A percentile compares a stretch with the other conserved stretches of the same genome.
Evolutionary conservation across 2,797 vertebrate genomes (phyloP).

Genomic region (Myiotriccus ornatus): DNA sequence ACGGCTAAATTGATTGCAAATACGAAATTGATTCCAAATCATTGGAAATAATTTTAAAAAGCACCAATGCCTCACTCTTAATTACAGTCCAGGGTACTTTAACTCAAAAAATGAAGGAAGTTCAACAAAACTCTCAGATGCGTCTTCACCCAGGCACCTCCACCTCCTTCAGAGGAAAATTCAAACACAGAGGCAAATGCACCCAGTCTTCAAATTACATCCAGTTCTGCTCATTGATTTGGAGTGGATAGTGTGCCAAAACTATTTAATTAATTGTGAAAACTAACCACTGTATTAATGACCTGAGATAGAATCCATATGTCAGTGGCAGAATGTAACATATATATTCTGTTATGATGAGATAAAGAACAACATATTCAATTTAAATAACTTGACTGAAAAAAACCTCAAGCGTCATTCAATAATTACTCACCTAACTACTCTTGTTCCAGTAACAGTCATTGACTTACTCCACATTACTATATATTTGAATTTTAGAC

Average conservation of each 20-base stretch:
- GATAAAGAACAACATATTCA: background rate
- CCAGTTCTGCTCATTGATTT: background rate
- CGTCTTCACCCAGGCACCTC: background rate
- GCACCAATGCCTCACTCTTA: background rate
- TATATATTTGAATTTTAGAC: background rate
- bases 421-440: slow-evolving; percentile 27
- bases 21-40: no score
- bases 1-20: slow-evolving; percentile 35
- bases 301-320: background rate
- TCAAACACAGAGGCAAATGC: background rate
- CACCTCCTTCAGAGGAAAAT: background rate
- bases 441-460: background rate
- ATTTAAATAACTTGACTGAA: background rate
- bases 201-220: background rate
- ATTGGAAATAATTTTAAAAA: background rate
- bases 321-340: background rate
- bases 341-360: background rate
- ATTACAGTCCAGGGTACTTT: background rate
- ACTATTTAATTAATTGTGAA: background rate
- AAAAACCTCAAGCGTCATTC: background rate
- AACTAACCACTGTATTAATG: background rate
- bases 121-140: background rate
- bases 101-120: background rate
- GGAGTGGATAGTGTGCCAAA: background rate
- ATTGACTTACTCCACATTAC: background rate